phyloP scores from a whole-genome alignment of 1,140 invertebrate genomes.

The Eubasilissa regina region DNA sequence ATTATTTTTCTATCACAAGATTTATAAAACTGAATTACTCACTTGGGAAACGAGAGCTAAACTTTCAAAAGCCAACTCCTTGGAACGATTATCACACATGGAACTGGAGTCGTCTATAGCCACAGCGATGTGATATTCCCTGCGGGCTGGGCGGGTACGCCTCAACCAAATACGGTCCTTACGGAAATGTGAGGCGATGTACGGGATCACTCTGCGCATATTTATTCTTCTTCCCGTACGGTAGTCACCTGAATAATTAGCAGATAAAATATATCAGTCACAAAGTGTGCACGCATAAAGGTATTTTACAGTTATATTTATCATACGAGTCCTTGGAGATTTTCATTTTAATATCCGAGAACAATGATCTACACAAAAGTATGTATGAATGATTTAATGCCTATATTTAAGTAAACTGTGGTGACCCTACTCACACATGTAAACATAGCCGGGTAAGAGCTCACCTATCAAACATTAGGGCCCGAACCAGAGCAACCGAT shows the following conservation, averaged over 20 bases:
- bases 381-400: too few species aligned
- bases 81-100: constrained; percentile 92
- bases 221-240: constrained; percentile 97
- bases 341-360: too few species aligned
- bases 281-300: too few species aligned
- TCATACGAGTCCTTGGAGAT: too few species aligned
- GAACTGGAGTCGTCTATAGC: constrained; percentile 98
- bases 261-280: neutral
- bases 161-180: constrained; percentile 99
- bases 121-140: constrained; percentile 97
- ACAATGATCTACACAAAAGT: too few species aligned
- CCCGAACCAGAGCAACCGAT: too few species aligned
- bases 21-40: constrained; percentile 9
- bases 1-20: neutral
- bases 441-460: too few species aligned
- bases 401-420: neutral
- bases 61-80: constrained; percentile 94
- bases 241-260: constrained; percentile 81
- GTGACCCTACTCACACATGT: too few species aligned
- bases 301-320: too few species aligned
- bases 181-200: constrained; percentile 98
- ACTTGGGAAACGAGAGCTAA: constrained; percentile 89
- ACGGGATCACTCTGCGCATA: constrained; percentile 96
- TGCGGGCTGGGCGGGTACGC: constrained; percentile 94
- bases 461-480: too few species aligned